Evolutionary conservation across 1,140 invertebrate genomes (phyloP).

Genomic region (Varroa destructor): DNA sequence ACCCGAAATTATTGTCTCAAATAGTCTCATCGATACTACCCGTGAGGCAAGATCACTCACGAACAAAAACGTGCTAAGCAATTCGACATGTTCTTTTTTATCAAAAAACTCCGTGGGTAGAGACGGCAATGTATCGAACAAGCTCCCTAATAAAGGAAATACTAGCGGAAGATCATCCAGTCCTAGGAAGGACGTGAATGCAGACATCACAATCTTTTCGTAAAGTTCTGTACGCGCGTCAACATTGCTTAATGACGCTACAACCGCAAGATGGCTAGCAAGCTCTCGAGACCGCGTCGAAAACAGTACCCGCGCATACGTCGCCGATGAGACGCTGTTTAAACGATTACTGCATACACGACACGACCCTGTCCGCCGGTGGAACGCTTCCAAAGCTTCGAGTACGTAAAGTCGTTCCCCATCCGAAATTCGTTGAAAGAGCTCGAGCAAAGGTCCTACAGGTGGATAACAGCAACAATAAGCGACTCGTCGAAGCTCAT

Average conservation of each 20-base stretch:
- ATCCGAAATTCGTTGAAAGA: neutral
- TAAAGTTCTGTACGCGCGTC: slow-evolving; percentile 1
- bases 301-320: slow-evolving; percentile 14
- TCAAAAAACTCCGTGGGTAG: slow-evolving; percentile 14
- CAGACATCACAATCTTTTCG: slow-evolving; percentile 1
- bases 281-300: neutral
- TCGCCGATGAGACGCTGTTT: neutral
- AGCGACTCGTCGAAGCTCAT: slow-evolving; percentile 18
- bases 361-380: neutral
- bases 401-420: neutral
- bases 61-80: slow-evolving; percentile 4
- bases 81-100: slow-evolving; percentile 17
- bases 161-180: slow-evolving; percentile 20
- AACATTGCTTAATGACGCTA: neutral
- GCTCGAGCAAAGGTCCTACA: neutral
- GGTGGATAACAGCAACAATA: slow-evolving; percentile 27
- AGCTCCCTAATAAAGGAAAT: neutral
- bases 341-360: neutral
- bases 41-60: neutral
- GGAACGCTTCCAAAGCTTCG: neutral
- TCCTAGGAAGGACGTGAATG: slow-evolving; percentile 15
- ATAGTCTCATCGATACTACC: slow-evolving; percentile 1
- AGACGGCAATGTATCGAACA: slow-evolving; percentile 9
- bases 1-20: slow-evolving; percentile 2
- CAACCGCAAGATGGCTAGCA: slow-evolving; percentile 6